Evolutionary conservation across 2,888 invertebrate species (phyloP), one percentile per base, ranked within the genome.

Genomic region (Brachyptera putata): DNA sequence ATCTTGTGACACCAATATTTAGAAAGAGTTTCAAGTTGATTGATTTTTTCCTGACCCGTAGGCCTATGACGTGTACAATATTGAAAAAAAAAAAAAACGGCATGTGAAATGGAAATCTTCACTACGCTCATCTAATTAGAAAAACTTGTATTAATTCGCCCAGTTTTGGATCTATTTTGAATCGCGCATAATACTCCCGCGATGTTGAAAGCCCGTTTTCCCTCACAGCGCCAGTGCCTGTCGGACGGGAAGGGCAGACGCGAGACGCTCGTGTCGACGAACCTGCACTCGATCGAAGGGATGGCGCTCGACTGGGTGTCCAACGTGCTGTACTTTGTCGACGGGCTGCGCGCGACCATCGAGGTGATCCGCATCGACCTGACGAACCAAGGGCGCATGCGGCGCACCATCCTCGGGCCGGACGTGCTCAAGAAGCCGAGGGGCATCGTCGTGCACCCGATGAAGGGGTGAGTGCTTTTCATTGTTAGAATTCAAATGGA

Each of bases 281-380:
- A 89, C 67, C 72, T 93, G 60, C 82, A 86, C 16, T 89, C 90
- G 5, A 87, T 95, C 37, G 93, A 94, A 74, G 91, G 92, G 1
- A 87, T 95, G 85, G 89, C 92, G 0, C 82, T 87, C 56, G 95
- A 95, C 74, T 95, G 92, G 91, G 84, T 92, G 13, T 89, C 90
- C 0, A 85, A 89, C 61, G 86, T 89, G 60, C 73, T 95, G 14
- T 95, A 91, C 75, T 94, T 94, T 72, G 90, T 93, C 0, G 93
- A 95, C 70, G 90, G 91, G 0, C 80, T 84, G 57, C 79, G 84
- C 37, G 84, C 85, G 67, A 86, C 85, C 70, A 91, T 95, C 61
- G 91, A 93, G 74, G 84, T 92, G 1, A 86, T 93, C 1, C 79
- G 87, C 57, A 89, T 87, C 0, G 80, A 85, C 67, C 70, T 79